These are phyloP conservation scores for Drosophila affinis DNA, from an alignment of 2,888 invertebrate species.

Conservation along the genomic window DNA sequence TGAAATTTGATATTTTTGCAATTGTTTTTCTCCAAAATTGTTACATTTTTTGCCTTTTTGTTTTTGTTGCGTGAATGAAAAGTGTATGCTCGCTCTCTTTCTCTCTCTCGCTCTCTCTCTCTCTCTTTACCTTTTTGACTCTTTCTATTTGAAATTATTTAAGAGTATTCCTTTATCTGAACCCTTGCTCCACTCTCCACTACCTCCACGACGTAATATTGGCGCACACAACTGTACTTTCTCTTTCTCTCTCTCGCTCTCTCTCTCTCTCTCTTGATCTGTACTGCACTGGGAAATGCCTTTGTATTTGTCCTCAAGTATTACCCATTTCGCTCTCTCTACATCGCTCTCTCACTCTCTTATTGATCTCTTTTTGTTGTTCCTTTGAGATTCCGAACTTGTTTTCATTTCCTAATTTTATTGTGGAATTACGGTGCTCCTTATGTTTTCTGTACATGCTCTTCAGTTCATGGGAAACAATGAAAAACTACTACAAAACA, in stretches of 20 bases:
- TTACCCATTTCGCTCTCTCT: constrained; percentile 12
- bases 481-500: constrained; percentile 8
- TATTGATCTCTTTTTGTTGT: constrained; percentile 29
- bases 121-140: constrained; percentile 7
- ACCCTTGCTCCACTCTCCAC: background rate
- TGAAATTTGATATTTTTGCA: constrained; percentile 12
- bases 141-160: background rate
- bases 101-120: constrained; percentile 9
- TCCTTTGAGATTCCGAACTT: constrained; percentile 24
- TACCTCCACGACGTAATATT: background rate
- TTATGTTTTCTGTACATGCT: constrained; percentile 34
- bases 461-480: constrained; percentile 32
- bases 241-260: constrained; percentile 2
- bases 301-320: background rate
- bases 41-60: constrained; percentile 19
- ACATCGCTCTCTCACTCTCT: constrained; percentile 16
- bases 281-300: constrained; percentile 4
- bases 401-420: constrained; percentile 12
- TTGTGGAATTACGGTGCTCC: constrained; percentile 11
- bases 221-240: constrained; percentile 11
- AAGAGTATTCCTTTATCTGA: background rate
- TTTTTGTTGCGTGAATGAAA: constrained; percentile 13
- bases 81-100: constrained; percentile 34
- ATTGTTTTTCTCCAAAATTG: constrained; percentile 21
- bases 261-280: constrained; percentile 11